Evolutionary conservation across 2,113 vertebrate species (phyloP).

Genomic region (Hippocampus abdominalis): DNA sequence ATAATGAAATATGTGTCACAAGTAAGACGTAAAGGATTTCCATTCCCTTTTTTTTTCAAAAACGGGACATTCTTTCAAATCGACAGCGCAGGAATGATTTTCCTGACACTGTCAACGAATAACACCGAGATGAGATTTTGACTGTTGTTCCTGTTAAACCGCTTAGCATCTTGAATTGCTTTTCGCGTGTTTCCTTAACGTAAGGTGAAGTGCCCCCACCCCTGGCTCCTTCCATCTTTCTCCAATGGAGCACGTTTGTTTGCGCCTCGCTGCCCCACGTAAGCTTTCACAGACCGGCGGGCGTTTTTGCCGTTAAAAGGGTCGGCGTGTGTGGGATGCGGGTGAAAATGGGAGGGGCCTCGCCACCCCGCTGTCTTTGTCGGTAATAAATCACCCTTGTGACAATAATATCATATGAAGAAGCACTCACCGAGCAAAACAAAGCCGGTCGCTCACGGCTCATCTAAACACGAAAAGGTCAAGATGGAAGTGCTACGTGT

Average conservation of each 20-base stretch:
- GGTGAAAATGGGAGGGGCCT: background rate
- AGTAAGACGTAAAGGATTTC: no score
- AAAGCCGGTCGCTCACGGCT: background rate
- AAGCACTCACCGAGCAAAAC: no score
- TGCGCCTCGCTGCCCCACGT: slow-evolving; percentile 10
- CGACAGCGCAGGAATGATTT: no score
- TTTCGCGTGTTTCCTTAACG: background rate
- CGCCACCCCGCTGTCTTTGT: background rate
- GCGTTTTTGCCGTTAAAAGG: background rate
- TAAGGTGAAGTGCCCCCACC: background rate
- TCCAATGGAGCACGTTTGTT: background rate
- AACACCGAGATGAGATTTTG: no score
- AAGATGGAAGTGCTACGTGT: background rate
- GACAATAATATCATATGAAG: background rate
- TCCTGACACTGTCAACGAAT: no score
- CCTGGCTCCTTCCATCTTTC: background rate
- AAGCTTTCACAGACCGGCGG: background rate
- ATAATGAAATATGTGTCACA: no score
- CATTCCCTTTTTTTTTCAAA: no score
- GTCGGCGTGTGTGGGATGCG: background rate
- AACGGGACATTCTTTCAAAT: no score
- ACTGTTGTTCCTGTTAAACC: background rate
- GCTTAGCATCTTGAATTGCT: background rate
- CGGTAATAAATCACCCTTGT: background rate
- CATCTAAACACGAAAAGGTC: background rate